Evolutionary conservation across 2,797 vertebrate species (phyloP).

Genomic region (Rhinella marina): DNA sequence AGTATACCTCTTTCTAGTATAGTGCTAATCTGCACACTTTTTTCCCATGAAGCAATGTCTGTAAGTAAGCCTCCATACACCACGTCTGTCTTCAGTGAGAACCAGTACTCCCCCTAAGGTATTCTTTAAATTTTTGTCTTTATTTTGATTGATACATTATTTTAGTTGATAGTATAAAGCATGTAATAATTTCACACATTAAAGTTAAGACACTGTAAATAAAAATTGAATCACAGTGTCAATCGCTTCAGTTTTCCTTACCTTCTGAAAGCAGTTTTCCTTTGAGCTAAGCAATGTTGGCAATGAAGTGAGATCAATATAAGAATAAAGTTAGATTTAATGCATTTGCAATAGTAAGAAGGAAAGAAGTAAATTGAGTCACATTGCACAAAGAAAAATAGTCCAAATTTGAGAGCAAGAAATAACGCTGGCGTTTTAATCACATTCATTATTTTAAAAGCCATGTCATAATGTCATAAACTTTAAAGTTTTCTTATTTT

Average conservation of each 20-base stretch:
- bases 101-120: no score
- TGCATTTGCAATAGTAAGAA: conserved; percentile 54
- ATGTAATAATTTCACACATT: conserved; percentile 25
- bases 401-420: conserved; percentile 27
- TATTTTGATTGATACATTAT: not conserved
- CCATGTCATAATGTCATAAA: conserved; percentile 4
- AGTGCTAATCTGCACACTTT: no score
- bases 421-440: conserved; percentile 49
- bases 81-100: no score
- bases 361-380: conserved; percentile 48
- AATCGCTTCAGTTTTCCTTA: conserved; percentile 31
- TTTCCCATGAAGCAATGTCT: no score
- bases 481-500: not conserved
- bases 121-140: not conserved
- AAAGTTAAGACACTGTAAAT: conserved; percentile 5
- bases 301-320: conserved; percentile 50
- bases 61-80: no score
- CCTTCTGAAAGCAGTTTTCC: conserved; percentile 49
- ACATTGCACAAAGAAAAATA: conserved; percentile 23
- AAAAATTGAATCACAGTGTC: conserved; percentile 42
- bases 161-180: not conserved
- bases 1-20: no score
- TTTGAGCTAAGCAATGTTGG: conserved; percentile 54
- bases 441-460: conserved; percentile 35
- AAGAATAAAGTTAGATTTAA: conserved; percentile 56